Percentiles rank a stretch among this genome's conserved stretches.
These are phyloP conservation scores for Anoplopoma fimbria DNA, from an alignment of 2,113 vertebrate genomes.

Conservation along the genomic window DNA sequence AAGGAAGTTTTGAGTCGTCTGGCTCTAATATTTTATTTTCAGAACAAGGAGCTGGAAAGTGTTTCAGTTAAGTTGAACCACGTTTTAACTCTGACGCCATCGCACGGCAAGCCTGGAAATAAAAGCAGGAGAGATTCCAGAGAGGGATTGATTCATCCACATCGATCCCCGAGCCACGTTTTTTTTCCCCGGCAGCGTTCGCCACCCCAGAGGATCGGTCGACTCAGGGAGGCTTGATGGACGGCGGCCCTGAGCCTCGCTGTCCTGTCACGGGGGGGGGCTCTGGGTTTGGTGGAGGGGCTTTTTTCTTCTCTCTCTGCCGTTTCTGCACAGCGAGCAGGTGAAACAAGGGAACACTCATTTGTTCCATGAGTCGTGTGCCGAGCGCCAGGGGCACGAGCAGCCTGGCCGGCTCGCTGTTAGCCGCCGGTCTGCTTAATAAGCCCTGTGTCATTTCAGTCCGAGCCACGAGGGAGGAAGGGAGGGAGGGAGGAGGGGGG, in stretches of 20 bases:
- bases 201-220: constrained; percentile 36
- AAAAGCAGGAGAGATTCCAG: constrained; percentile 40
- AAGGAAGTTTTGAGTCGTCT: not conserved
- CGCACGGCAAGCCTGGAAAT: constrained; percentile 18
- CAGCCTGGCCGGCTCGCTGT: constrained; percentile 38
- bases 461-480: too few relatives aligned
- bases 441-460: constrained; percentile 44
- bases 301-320: constrained; percentile 15
- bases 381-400: constrained; percentile 39
- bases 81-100: constrained; percentile 31
- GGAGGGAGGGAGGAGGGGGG: too few relatives aligned
- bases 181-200: constrained; percentile 13
- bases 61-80: constrained; percentile 31
- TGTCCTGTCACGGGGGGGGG: constrained; percentile 19
- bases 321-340: constrained; percentile 66
- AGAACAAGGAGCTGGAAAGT: constrained; percentile 38
- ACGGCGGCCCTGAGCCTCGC: constrained; percentile 20
- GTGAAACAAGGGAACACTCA: constrained; percentile 53
- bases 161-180: constrained; percentile 12
- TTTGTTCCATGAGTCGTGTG: constrained; percentile 64
- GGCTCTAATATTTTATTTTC: not conserved
- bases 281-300: not conserved
- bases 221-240: constrained; percentile 16
- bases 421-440: constrained; percentile 47
- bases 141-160: constrained; percentile 52